phyloP scores from a whole-genome alignment of 2,797 vertebrate genomes.

The Etheostoma nigrum region DNA sequence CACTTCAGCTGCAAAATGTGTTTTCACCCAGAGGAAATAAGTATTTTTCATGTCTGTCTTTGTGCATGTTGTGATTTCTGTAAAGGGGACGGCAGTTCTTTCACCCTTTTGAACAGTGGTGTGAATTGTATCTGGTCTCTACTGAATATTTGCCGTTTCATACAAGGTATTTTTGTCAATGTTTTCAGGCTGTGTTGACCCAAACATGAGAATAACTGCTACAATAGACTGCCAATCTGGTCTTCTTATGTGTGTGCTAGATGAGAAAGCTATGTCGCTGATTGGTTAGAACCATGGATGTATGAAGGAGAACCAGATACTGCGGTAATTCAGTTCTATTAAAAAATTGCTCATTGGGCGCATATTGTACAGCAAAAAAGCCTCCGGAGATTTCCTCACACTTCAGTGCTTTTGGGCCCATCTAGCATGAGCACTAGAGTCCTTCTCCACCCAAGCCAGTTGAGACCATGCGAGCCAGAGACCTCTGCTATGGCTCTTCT shows the following conservation, averaged over 20 bases:
- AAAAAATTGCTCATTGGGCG: background rate
- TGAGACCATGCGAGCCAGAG: too few relatives aligned
- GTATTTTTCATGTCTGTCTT: conserved; percentile 54
- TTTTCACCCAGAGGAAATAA: conserved; percentile 68
- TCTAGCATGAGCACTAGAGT: background rate
- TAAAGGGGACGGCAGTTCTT: conserved; percentile 36
- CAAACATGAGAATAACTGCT: conserved; percentile 22
- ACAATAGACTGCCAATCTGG: conserved; percentile 13
- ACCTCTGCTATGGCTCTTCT: background rate
- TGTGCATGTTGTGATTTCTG: conserved; percentile 46
- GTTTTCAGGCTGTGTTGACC: conserved; percentile 22
- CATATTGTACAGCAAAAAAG: too few relatives aligned
- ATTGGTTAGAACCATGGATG: background rate
- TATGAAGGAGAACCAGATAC: background rate
- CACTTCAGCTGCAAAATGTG: conserved; percentile 58
- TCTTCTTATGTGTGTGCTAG: conserved; percentile 1
- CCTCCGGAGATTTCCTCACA: background rate
- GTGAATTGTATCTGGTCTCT: conserved; percentile 77
- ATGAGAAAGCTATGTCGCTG: background rate
- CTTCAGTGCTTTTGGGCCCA: background rate
- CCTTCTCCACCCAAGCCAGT: too few relatives aligned
- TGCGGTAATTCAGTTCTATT: background rate
- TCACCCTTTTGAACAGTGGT: conserved; percentile 61
- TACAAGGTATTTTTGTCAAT: conserved; percentile 9
- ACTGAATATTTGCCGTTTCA: conserved; percentile 52